Percentiles rank a stretch among this genome's conserved stretches.
phyloP scores from a whole-genome alignment of 2,797 vertebrate species.

The Microctenopoma lineatum region DNA sequence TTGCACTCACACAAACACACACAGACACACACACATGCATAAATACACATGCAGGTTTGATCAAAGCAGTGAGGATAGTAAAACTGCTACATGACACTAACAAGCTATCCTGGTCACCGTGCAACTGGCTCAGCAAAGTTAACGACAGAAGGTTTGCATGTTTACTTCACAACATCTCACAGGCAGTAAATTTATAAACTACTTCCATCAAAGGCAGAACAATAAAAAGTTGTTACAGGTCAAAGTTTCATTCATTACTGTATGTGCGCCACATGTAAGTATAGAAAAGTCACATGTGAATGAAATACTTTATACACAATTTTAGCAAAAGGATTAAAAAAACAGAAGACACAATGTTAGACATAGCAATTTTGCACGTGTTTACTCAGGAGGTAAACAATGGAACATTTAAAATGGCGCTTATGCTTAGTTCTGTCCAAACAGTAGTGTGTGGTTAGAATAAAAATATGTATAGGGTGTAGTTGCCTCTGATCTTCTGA shows the following conservation, averaged over 20 bases:
- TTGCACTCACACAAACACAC: conserved; percentile 4
- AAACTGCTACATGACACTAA: conserved; percentile 14
- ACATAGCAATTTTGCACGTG: too few relatives aligned
- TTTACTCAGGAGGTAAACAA: neutral
- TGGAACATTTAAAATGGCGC: neutral
- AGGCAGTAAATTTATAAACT: conserved; percentile 24
- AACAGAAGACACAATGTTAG: neutral
- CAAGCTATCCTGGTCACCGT: neutral
- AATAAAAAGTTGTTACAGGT: conserved; percentile 37
- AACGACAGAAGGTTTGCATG: conserved; percentile 14
- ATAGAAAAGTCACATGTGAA: neutral
- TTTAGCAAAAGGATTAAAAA: neutral
- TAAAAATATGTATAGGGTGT: neutral
- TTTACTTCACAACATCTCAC: conserved; percentile 1
- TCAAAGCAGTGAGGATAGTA: conserved; percentile 40
- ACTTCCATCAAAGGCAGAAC: conserved; percentile 13
- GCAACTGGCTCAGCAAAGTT: neutral
- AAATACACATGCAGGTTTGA: conserved; percentile 26
- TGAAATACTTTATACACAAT: neutral
- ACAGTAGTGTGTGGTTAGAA: neutral
- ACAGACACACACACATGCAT: neutral
- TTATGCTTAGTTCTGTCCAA: too few relatives aligned
- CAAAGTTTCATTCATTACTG: conserved; percentile 26
- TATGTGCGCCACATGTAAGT: conserved; percentile 3
- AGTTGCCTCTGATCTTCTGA: neutral